Percentiles rank a stretch among this genome's conserved stretches.
Conservation (phyloP, 2,888 invertebrate species). For the Acrocyrtus sp. region DNA sequence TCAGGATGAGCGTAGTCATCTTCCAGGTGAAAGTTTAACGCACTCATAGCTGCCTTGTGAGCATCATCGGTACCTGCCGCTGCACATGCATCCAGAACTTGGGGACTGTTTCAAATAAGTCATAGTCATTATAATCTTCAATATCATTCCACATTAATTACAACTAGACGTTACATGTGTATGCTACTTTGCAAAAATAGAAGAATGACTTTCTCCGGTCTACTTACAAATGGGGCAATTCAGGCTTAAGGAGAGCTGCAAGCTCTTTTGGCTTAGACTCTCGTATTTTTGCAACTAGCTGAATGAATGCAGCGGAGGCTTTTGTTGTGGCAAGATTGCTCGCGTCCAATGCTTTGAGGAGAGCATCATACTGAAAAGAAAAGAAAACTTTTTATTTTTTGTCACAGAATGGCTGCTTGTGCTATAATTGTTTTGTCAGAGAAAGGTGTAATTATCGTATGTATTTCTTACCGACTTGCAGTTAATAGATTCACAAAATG, state of each 20-base stretch:
- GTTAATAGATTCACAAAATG: conserved; percentile 55
- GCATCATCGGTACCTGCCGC: conserved; percentile 76
- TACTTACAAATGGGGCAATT: conserved; percentile 60
- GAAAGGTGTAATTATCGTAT: not conserved
- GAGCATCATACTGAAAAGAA: conserved; percentile 41
- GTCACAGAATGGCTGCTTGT: not conserved
- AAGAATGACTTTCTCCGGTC: not conserved
- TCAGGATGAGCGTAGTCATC: conserved; percentile 73
- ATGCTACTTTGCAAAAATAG: not conserved
- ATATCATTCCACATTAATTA: no score
- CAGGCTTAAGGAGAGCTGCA: conserved; percentile 70
- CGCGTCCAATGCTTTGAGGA: conserved; percentile 70
- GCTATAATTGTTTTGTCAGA: no score
- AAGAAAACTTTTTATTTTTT: conserved; percentile 5
- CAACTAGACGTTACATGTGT: no score
- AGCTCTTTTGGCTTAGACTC: conserved; percentile 72
- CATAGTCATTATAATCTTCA: no score
- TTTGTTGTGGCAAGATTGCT: conserved; percentile 73
- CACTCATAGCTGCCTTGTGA: conserved; percentile 76
- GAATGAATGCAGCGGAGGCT: conserved; percentile 74
- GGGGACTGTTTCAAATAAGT: conserved; percentile 70
- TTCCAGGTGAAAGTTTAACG: conserved; percentile 72
- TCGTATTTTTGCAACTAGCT: conserved; percentile 73
- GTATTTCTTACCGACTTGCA: conserved; percentile 61
- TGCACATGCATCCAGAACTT: conserved; percentile 77